Conservation (phyloP, 1,140 invertebrate species). For the Pygmarrhopalites habei region DNA sequence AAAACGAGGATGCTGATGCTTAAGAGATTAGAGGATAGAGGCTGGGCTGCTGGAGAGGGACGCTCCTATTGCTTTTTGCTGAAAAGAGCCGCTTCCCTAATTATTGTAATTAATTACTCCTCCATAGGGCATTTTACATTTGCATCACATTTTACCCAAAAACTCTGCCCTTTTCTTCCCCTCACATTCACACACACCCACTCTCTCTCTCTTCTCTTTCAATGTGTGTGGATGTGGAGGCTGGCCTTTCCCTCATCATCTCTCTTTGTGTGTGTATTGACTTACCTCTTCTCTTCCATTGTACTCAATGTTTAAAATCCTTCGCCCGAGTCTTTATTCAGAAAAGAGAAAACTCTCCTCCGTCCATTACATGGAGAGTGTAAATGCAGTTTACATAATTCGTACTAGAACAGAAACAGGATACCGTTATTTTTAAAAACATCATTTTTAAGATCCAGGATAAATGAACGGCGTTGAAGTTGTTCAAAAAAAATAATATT, state of each 20-base stretch:
- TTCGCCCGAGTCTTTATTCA: too few relatives aligned
- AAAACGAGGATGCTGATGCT: slow-evolving; percentile 13
- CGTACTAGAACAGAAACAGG: too few relatives aligned
- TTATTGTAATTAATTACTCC: slow-evolving; percentile 32
- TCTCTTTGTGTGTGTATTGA: background rate
- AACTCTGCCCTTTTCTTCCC: background rate
- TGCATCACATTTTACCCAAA: background rate
- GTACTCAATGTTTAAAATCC: background rate
- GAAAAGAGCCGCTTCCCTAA: slow-evolving; percentile 15
- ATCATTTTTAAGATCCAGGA: too few relatives aligned
- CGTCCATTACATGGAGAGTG: too few relatives aligned
- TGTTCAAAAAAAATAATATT: too few relatives aligned
- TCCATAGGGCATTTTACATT: slow-evolving; percentile 24
- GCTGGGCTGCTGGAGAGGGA: background rate
- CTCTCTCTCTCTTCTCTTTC: background rate
- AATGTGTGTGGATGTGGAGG: too few relatives aligned
- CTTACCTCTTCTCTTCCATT: background rate
- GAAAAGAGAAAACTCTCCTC: too few relatives aligned
- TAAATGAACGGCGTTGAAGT: too few relatives aligned
- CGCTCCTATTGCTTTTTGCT: background rate
- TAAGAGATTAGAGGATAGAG: slow-evolving; percentile 15
- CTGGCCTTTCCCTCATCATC: background rate
- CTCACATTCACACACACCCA: background rate
- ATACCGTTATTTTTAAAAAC: too few relatives aligned
- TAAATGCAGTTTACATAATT: too few relatives aligned